These are phyloP conservation scores for Lucilia cuprina DNA, from an alignment of 1,140 invertebrate genomes.

Conservation along the genomic window DNA sequence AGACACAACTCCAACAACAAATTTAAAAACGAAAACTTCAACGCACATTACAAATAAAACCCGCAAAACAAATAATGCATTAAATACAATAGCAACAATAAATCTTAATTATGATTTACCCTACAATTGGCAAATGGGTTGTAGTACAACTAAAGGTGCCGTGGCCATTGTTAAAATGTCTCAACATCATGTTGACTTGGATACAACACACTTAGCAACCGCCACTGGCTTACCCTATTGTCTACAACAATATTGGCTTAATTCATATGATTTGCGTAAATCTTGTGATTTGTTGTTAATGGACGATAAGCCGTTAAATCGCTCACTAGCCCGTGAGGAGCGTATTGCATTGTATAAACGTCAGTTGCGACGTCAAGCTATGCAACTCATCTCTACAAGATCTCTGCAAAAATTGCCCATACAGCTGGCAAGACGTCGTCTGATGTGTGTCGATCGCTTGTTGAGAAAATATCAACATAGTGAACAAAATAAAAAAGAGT, in stretches of 20 bases:
- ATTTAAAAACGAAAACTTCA: constrained; percentile 26
- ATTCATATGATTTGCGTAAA: constrained; percentile 22
- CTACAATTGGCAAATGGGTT: background rate
- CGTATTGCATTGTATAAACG: constrained; percentile 53
- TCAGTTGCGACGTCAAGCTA: constrained; percentile 50
- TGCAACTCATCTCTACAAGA: constrained; percentile 52
- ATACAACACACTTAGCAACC: constrained; percentile 27
- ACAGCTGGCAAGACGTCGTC: constrained; percentile 47
- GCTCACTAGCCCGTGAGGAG: constrained; percentile 47
- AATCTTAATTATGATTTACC: background rate
- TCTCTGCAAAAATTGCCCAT: constrained; percentile 50
- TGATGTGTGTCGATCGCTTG: constrained; percentile 51
- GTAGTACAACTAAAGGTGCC: constrained; percentile 10
- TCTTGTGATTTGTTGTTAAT: background rate
- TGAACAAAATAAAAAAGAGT: constrained; percentile 49
- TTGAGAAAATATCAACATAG: constrained; percentile 49
- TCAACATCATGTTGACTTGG: constrained; percentile 26
- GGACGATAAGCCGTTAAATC: background rate
- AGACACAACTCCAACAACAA: background rate
- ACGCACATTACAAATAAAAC: background rate
- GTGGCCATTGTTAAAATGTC: constrained; percentile 37
- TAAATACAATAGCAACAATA: background rate
- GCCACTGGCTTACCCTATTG: constrained; percentile 50
- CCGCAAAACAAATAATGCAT: background rate
- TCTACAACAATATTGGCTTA: constrained; percentile 52